Evolutionary conservation across 2,113 vertebrate genomes (phyloP).

Genomic region (Theropithecus gelada): DNA sequence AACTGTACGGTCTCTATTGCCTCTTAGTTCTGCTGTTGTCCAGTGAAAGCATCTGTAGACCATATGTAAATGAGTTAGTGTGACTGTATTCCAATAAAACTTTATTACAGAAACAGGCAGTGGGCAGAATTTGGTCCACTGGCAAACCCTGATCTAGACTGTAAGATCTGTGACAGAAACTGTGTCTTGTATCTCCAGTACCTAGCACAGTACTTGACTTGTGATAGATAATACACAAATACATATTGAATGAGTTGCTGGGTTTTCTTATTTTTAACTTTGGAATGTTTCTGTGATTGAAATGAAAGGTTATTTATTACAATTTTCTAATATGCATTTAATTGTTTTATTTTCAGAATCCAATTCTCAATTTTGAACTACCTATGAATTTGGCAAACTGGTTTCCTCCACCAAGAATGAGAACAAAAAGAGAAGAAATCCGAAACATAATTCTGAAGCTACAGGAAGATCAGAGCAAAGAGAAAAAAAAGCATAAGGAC

Average conservation of each 20-base stretch:
- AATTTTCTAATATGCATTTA: conserved; percentile 39
- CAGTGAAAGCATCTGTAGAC: background rate
- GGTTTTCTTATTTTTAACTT: conserved; percentile 31
- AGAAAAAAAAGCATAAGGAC: conserved; percentile 85
- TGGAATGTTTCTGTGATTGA: conserved; percentile 11
- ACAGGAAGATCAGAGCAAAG: conserved; percentile 90
- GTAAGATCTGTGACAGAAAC: background rate
- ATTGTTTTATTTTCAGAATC: conserved; percentile 86
- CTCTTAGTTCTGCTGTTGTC: background rate
- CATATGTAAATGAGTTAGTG: background rate
- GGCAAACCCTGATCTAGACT: background rate
- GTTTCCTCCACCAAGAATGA: conserved; percentile 97
- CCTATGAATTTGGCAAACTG: conserved; percentile 95
- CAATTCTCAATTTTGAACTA: conserved; percentile 94
- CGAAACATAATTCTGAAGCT: conserved; percentile 93
- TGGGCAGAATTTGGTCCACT: background rate
- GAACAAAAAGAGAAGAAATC: conserved; percentile 97
- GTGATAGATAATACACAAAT: background rate
- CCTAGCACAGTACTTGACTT: background rate
- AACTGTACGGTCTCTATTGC: background rate
- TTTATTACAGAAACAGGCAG: background rate
- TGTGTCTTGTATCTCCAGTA: background rate
- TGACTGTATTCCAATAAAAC: background rate
- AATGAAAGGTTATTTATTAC: conserved; percentile 6
- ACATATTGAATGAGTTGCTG: background rate